Base-by-base conservation (phyloP, 1,140 invertebrate genomes). In the Battus philenor region DNA sequence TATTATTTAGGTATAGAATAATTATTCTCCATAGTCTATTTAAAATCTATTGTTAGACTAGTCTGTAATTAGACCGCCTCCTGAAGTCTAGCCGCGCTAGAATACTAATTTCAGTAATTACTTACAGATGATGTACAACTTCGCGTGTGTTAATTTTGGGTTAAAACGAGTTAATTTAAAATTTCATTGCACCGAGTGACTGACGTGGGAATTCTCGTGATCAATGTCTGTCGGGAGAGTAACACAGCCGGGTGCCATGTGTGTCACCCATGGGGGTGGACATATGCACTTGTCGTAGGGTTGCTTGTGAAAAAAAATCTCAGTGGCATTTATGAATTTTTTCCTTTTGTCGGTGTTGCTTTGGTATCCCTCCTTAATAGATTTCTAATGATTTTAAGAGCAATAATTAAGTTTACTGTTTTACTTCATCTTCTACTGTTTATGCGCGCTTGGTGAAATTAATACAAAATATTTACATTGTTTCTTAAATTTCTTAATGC, bases 221-320 rank as follows among this genome's bases (percentile, higher is more conserved):
- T 20, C 18, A 20, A 6, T 6, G 2, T 20, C 3, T 13, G 33
- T 10, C 7, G 13, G 47, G 50, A 50, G 48, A 50, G 54, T 39
- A 18, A 27, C 51, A 46, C 68, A 68, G 63, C 59, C 66, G 63
- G 55, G 46, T 18, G 46, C 56, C 68, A 72, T 54, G 55, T 72
- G 68, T 70, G 51, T 44, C 64, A 50, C 47, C 43, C 51, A 53
- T 52, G 66, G 66, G 67, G 63, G 60, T 63, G 51, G 59, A 66
- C 68, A 66, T 49, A 63, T 68, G 65, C 58, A 62, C 41, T 58
- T 51, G 45, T 43, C 11, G 24, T 33, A 68, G 60, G 65, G 65
- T 47, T 66, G 65, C 17, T 47, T 33, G 36, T 46, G 20, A 30
- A 50, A 48, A 41, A 47, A 17, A 33, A 34, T 9, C 32, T 33